phyloP scores from a whole-genome alignment of 2,888 invertebrate species.

The Cephus spinipes region DNA sequence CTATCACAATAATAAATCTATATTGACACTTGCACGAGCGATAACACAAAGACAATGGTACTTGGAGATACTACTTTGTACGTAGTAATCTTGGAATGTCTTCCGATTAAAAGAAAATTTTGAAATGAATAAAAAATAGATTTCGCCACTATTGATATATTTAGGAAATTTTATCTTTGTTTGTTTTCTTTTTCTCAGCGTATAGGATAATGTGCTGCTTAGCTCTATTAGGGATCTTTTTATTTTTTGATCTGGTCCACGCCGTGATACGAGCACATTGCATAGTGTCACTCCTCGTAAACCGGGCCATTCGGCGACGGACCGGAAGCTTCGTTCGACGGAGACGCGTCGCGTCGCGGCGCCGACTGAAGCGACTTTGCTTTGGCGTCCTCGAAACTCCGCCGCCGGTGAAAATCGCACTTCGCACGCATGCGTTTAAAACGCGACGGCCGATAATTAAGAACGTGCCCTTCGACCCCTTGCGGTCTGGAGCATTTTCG shows the following conservation, averaged over 20 bases:
- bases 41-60: not conserved
- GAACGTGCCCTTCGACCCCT: not conserved
- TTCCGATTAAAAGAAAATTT: not conserved
- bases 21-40: not conserved
- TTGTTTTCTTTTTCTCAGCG: not conserved
- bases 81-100: not conserved
- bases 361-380: conserved; percentile 39
- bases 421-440: conserved; percentile 1
- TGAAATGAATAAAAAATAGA: not conserved
- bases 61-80: not conserved
- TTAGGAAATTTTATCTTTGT: not conserved
- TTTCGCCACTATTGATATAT: not conserved
- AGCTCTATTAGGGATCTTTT: not conserved
- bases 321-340: conserved; percentile 17
- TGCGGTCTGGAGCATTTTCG: not conserved
- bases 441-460: not conserved
- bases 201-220: not conserved
- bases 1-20: not conserved
- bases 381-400: not conserved
- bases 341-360: conserved; percentile 49
- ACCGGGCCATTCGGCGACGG: not conserved
- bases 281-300: not conserved
- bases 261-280: not conserved
- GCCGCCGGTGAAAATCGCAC: not conserved
- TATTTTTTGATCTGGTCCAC: not conserved